Evolutionary conservation across 2,113 vertebrate species (phyloP).

Genomic region (Eptesicus fuscus): DNA sequence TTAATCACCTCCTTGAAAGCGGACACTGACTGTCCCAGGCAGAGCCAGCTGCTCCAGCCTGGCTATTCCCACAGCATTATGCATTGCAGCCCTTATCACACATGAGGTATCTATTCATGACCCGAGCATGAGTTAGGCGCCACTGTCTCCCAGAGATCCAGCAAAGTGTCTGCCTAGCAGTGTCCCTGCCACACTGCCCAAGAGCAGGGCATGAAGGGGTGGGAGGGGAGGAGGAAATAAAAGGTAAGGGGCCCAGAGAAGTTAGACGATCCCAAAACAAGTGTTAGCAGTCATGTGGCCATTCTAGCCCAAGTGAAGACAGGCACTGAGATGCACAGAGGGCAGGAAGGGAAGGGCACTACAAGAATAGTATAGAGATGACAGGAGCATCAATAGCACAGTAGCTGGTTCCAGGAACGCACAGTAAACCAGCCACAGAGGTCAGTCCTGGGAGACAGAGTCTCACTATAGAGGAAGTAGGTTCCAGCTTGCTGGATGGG

Average conservation of each 20-base stretch:
- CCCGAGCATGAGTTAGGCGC: neutral
- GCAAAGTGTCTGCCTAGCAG: neutral
- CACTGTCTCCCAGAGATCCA: neutral
- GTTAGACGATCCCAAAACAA: neutral
- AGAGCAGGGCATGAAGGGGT: neutral
- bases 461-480: neutral
- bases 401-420: neutral
- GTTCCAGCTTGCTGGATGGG: neutral
- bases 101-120: neutral
- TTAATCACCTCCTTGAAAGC: neutral
- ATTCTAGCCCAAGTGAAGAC: neutral
- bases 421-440: neutral
- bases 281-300: neutral
- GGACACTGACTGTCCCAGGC: neutral
- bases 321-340: neutral
- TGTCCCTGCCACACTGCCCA: neutral
- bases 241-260: neutral
- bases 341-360: neutral
- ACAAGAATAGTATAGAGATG: neutral
- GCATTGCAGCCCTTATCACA: neutral
- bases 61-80: neutral
- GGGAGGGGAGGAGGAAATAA: neutral
- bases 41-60: neutral
- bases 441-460: neutral
- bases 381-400: neutral